Evolutionary conservation across 92 coral and sea anemone genomes (phyloP).

Genomic region (Palythoa grandis): DNA sequence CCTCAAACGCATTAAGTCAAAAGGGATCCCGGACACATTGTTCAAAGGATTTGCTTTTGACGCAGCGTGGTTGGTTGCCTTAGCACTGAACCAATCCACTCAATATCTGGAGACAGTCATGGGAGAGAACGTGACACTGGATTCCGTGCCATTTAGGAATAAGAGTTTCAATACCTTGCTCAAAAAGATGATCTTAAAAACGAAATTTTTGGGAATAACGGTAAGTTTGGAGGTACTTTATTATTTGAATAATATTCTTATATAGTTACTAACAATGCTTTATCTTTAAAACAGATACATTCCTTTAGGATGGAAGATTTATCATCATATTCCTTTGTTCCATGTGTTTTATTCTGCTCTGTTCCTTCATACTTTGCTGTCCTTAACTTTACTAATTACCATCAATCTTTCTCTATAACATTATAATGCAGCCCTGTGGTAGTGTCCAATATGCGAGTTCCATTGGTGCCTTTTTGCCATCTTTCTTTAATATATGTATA

Average conservation of each 20-base stretch:
- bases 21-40: slow-evolving; percentile 5
- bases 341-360: too few relatives aligned
- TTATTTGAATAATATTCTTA: background rate
- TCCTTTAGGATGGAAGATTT: too few relatives aligned
- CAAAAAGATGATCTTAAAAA: background rate
- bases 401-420: too few relatives aligned
- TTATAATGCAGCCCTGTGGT: too few relatives aligned
- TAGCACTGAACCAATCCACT: slow-evolving; percentile 7
- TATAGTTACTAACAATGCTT: background rate
- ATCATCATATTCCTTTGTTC: too few relatives aligned
- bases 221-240: background rate
- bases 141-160: slow-evolving; percentile 29
- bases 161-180: background rate
- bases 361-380: too few relatives aligned
- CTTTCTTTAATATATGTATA: too few relatives aligned
- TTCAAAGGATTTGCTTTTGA: slow-evolving; percentile 40
- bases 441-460: too few relatives aligned
- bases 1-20: background rate
- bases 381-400: too few relatives aligned
- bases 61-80: slow-evolving; percentile 36
- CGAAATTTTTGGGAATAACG: slow-evolving; percentile 28
- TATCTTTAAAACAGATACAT: too few relatives aligned
- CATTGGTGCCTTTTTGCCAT: too few relatives aligned
- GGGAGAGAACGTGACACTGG: slow-evolving; percentile 16
- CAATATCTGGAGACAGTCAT: background rate